Conservation (phyloP, 1,140 invertebrate species). For the Andrena cerasifolii region DNA sequence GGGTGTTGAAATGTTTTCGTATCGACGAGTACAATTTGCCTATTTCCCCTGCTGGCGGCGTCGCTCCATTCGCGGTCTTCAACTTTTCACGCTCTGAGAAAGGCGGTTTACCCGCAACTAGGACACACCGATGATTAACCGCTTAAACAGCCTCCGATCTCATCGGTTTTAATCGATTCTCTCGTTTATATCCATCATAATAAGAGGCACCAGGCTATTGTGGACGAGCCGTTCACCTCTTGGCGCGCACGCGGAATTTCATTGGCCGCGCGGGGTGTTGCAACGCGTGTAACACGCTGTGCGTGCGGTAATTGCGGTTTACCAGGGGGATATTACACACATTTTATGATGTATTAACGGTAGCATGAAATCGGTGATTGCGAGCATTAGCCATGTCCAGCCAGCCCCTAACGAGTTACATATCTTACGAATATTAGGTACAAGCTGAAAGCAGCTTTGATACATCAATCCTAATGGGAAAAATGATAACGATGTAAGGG, state of each 20-base stretch:
- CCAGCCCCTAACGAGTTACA: slow-evolving; percentile 44
- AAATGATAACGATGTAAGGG: slow-evolving; percentile 51
- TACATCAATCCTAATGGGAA: slow-evolving; percentile 41
- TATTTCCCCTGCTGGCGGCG: background rate
- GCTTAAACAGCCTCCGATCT: background rate
- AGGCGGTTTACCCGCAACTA: background rate
- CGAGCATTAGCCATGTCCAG: slow-evolving; percentile 42
- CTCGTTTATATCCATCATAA: background rate
- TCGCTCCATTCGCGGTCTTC: background rate
- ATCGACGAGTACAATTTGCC: too few species aligned
- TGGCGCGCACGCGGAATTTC: slow-evolving; percentile 14
- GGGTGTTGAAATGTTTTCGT: too few species aligned
- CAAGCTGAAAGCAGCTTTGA: slow-evolving; percentile 50
- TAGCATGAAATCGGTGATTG: slow-evolving; percentile 67
- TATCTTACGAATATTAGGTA: slow-evolving; percentile 46
- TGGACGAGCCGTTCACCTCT: background rate
- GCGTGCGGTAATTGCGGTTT: slow-evolving; percentile 48
- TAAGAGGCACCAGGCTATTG: background rate
- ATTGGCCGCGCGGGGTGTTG: background rate
- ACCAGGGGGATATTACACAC: slow-evolving; percentile 44
- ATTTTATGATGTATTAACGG: slow-evolving; percentile 67
- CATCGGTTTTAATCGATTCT: slow-evolving; percentile 12
- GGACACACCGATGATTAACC: slow-evolving; percentile 4
- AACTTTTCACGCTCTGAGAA: background rate
- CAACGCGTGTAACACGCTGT: slow-evolving; percentile 23